Evolutionary conservation across 2,113 vertebrate genomes (phyloP), one percentile per base, ranked within the genome.

Genomic region (Nettapus auritus): DNA sequence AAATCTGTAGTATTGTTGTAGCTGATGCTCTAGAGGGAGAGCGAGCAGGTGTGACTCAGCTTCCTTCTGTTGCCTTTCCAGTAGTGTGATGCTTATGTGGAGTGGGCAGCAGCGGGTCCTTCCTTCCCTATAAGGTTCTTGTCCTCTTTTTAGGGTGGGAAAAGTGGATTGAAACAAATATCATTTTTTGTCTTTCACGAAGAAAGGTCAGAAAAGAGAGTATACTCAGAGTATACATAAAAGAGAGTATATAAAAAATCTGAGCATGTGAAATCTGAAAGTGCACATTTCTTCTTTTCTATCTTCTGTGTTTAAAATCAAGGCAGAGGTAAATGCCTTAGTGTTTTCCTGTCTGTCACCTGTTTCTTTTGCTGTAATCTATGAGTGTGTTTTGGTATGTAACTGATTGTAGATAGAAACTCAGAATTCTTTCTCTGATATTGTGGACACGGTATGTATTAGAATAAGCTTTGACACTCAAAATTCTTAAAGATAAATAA

Each of bases 21-120:
- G 57, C 44, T 88, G 77, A 33, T 89, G 42, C 69, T 94, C 31
- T 78, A 66, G 74, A 76, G 42, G 78, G 86, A 86, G 84, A 92
- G 82, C 87, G 90, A 86, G 73, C 79, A 90, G 60, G 73, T 79
- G 77, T 95, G 92, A 88, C 73, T 96, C 83, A 92, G 77, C 55
- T 92, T 87, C 87, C 40, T 90, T 96, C 62, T 63, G 53, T 82
- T 50, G 62, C 62, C 89, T 93, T 92, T 95, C 48, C 22, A 82
- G 22, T n/a, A 66, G 42, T 22, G 25, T 56, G 44, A 55, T 55
- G 22, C 87, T 89, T 85, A 46, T 62, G 36, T 66, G 29, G 70
- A 82, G 42, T 67, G 79, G 40, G 29, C 52, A 93, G 60, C 62
- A 92, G 50, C 57, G 83, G 60, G 68, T 21, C 44, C 44, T 46